Evolutionary conservation across 2,113 vertebrate species (phyloP).

Genomic region (Bufo bufo): DNA sequence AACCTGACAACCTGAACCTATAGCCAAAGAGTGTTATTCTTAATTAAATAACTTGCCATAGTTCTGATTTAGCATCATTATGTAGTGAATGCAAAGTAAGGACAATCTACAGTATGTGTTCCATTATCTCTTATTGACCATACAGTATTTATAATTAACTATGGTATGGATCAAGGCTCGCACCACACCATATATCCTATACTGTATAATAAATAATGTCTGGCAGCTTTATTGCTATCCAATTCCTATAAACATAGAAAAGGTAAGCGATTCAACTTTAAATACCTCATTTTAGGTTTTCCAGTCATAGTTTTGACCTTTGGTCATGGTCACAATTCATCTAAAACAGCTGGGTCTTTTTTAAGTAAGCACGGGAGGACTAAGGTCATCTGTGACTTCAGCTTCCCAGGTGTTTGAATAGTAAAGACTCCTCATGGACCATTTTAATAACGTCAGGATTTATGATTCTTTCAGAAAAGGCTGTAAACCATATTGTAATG

Average conservation of each 20-base stretch:
- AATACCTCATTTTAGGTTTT: constrained; percentile 1
- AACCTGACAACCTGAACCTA: neutral
- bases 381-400: constrained; percentile 25
- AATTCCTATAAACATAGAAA: neutral
- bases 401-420: constrained; percentile 20
- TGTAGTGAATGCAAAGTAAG: neutral
- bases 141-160: neutral
- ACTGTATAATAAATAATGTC: neutral
- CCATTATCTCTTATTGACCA: constrained; percentile 10
- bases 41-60: neutral
- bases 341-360: neutral
- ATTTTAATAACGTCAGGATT: constrained; percentile 27
- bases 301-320: neutral
- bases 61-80: neutral
- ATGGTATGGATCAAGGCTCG: neutral
- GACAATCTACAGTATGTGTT: neutral
- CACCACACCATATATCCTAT: neutral
- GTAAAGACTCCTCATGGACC: constrained; percentile 25
- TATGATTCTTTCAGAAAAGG: constrained; percentile 19
- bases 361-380: neutral
- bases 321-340: constrained; percentile 27
- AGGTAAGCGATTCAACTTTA: neutral
- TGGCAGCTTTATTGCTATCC: constrained; percentile 24
- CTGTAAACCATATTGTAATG: neutral
- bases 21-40: neutral